A percentile compares a stretch with the other conserved stretches of the same genome.
Conservation (phyloP, 1,140 invertebrate genomes). For the Euborellia annulipes region DNA sequence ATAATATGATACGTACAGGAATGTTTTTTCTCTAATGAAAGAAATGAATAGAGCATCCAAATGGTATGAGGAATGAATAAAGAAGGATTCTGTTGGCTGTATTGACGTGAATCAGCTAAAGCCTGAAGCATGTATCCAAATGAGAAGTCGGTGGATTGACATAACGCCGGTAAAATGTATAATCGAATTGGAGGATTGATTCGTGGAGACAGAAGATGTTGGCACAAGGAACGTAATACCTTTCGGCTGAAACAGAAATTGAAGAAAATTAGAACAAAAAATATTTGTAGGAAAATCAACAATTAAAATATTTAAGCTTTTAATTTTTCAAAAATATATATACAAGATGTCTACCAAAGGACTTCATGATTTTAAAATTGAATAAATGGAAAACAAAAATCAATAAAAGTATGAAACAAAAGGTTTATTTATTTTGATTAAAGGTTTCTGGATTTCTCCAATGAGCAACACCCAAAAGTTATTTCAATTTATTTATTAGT, state of each 20-base stretch:
- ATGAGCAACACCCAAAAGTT: no score
- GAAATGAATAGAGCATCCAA: constrained; percentile 33
- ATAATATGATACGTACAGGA: constrained; percentile 43
- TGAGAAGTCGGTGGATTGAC: constrained; percentile 31
- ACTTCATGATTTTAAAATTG: no score
- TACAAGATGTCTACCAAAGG: no score
- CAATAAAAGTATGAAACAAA: no score
- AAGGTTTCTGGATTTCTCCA: no score
- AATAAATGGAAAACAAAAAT: no score
- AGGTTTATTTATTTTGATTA: no score
- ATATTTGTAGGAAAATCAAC: no score
- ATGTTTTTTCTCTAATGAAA: constrained; percentile 44
- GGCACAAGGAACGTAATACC: constrained; percentile 31
- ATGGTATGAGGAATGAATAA: constrained; percentile 3
- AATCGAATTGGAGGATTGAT: constrained; percentile 37
- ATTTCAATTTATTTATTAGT: no score
- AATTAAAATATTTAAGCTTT: no score
- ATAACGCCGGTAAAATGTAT: constrained; percentile 37
- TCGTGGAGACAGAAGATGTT: constrained; percentile 32
- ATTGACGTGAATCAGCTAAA: constrained; percentile 1
- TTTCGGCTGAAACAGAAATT: constrained; percentile 28
- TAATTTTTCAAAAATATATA: no score
- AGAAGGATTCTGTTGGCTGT: neutral
- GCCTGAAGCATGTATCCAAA: constrained; percentile 26
- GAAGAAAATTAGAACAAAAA: no score